phyloP scores from a whole-genome alignment of 2,888 invertebrate genomes.

The Scaptomyza caliginosa region DNA sequence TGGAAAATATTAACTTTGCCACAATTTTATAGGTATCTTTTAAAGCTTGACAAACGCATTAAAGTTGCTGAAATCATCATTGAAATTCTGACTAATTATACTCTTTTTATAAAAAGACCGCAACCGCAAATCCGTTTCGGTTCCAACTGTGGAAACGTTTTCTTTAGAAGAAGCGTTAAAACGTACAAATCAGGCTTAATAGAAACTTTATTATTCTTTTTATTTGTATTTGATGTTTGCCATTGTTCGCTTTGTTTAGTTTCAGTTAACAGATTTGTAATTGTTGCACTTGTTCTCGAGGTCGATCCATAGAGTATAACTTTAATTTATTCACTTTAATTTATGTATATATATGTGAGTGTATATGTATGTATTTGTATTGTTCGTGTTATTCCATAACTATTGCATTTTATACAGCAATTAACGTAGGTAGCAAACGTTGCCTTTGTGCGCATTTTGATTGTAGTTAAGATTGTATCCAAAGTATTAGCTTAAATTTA shows the following conservation, averaged over 20 bases:
- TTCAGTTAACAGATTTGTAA: slow-evolving; percentile 41
- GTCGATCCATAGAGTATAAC: slow-evolving; percentile 47
- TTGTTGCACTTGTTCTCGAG: slow-evolving; percentile 51
- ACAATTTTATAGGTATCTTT: no score
- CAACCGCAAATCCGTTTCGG: not conserved
- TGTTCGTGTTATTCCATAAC: slow-evolving; percentile 31
- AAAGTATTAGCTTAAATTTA: slow-evolving; percentile 23
- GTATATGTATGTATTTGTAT: not conserved
- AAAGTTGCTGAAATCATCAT: not conserved
- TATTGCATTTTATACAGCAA: slow-evolving; percentile 58
- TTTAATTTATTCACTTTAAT: slow-evolving; percentile 47
- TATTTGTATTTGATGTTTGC: not conserved
- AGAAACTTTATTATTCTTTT: slow-evolving; percentile 32
- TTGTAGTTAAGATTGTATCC: slow-evolving; percentile 50
- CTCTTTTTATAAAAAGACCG: not conserved
- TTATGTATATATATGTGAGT: not conserved
- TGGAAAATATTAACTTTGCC: no score
- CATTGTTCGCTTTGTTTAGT: slow-evolving; percentile 37
- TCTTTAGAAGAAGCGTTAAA: not conserved
- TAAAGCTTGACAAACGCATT: no score
- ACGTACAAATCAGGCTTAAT: slow-evolving; percentile 29
- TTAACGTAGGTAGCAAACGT: slow-evolving; percentile 54
- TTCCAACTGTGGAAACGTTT: not conserved
- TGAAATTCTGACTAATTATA: not conserved
- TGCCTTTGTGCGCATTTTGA: slow-evolving; percentile 45